Base-by-base conservation (phyloP, 2,113 vertebrate species). In the Hiodon tergisus region DNA sequence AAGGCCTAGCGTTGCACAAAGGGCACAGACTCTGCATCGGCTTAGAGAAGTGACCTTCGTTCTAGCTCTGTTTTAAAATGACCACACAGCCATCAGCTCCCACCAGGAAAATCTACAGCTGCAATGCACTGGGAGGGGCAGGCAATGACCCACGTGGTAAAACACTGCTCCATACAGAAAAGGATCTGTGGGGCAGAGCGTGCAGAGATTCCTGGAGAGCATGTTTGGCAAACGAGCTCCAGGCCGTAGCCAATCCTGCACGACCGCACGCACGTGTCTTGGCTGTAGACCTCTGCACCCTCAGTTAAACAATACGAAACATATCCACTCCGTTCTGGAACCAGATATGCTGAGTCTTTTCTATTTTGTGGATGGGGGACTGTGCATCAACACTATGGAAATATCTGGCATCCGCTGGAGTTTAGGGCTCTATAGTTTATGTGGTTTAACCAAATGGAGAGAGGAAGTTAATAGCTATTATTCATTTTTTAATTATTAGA, bases 101-200 rank as follows among this genome's bases (percentile, higher is more conserved):
- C 77, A 78, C 74, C 72, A 55, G 80, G 81, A 73, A 79, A 74
- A 80, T 52, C 16, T 78, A 67, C 61, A 73, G 59, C 58, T 58
- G 10, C 63, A 54, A 61, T 53, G 52, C 11, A 50, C 57, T 72
- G 82, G 77, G 75, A 76, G 77, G 78, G 70, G 78, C 59, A 66
- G 69, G 47, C 66, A 4, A 51, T 47, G 51, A 48, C 54, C 10
- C 62, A n/a, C 70, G 5, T n/a, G 61, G 16, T 51, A 31, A 66
- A 60, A 72, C 31, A n/a, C 16, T 69, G 62, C 61, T 54, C 13
- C 62, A 62, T 73, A 14, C 47, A 73, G 59, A 8, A 14, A 16
- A 48, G 71, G 10, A 14, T 16, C n/a, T 61, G 31, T 4, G n/a
- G 70, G 58, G 70, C 57, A 11, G 48, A 17, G 5, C 17, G 46